Evolutionary conservation across 2,888 invertebrate species (phyloP).

Genomic region (Diplolepis rosae): DNA sequence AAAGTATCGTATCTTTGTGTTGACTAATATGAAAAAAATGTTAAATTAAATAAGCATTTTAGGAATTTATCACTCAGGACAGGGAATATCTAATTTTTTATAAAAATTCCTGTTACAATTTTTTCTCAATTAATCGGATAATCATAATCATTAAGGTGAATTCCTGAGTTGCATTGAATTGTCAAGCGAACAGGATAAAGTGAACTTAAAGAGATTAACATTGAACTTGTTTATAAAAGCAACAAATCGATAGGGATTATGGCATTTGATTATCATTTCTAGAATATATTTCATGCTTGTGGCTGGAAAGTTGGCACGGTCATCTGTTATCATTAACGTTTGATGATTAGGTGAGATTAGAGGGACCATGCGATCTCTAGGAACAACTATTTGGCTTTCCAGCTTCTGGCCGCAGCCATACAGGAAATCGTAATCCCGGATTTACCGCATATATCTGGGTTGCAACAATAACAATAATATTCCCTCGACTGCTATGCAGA

Average conservation of each 20-base stretch:
- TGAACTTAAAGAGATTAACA: background rate
- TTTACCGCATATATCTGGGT: slow-evolving; percentile 23
- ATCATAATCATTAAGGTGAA: background rate
- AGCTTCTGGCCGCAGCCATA: slow-evolving; percentile 16
- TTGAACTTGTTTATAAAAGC: background rate
- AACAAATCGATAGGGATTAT: slow-evolving; percentile 6
- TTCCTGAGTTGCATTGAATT: background rate
- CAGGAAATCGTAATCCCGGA: slow-evolving; percentile 26
- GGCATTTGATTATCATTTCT: slow-evolving; percentile 30
- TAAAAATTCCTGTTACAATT: background rate
- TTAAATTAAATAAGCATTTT: too few relatives aligned
- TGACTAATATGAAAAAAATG: too few relatives aligned
- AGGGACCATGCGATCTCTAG: slow-evolving; percentile 28
- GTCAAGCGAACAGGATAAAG: background rate
- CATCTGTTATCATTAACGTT: slow-evolving; percentile 62
- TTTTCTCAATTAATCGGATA: background rate
- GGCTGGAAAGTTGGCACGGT: slow-evolving; percentile 50
- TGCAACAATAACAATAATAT: slow-evolving; percentile 58
- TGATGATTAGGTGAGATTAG: slow-evolving; percentile 61
- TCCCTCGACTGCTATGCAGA: slow-evolving; percentile 55
- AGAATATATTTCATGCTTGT: slow-evolving; percentile 43
- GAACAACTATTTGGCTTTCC: slow-evolving; percentile 14
- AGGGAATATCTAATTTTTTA: too few relatives aligned
- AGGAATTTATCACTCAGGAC: too few relatives aligned
- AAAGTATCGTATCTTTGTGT: too few relatives aligned